Evolutionary conservation across 2,113 vertebrate genomes (phyloP).

Genomic region (Hemichromis elongatus): DNA sequence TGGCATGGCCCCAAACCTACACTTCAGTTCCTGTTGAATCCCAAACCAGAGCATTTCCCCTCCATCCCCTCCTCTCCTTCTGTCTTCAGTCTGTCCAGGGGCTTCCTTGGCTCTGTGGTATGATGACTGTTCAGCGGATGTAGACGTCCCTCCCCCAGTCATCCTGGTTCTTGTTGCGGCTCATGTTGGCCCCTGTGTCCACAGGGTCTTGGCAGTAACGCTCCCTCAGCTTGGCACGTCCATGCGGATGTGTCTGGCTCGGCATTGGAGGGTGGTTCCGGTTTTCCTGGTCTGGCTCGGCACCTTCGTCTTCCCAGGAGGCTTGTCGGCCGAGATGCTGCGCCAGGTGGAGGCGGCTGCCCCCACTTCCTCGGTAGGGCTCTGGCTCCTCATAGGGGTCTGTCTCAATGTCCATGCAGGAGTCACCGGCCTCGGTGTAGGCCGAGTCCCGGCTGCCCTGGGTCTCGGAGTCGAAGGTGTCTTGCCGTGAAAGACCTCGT

Average conservation of each 20-base stretch:
- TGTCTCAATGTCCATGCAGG: conserved; percentile 91
- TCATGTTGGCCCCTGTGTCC: conserved; percentile 71
- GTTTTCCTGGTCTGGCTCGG: conserved; percentile 85
- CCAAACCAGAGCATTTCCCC: not conserved
- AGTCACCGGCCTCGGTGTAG: conserved; percentile 88
- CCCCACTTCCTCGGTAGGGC: conserved; percentile 62
- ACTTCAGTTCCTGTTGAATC: conserved; percentile 1
- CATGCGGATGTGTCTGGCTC: conserved; percentile 68
- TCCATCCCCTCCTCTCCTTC: not conserved
- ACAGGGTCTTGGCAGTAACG: conserved; percentile 78
- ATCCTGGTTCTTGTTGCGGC: conserved; percentile 80
- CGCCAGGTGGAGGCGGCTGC: conserved; percentile 66
- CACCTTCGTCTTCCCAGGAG: conserved; percentile 83
- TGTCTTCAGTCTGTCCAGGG: conserved; percentile 9
- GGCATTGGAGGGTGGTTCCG: conserved; percentile 74
- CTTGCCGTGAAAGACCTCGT: conserved; percentile 84
- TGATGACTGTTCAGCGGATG: conserved; percentile 77
- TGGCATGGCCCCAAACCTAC: conserved; percentile 46
- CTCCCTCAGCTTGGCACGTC: conserved; percentile 82
- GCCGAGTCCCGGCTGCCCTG: conserved; percentile 90
- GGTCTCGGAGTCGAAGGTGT: conserved; percentile 91
- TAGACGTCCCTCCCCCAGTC: conserved; percentile 90
- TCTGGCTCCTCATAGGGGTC: conserved; percentile 89
- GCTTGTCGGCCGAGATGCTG: conserved; percentile 78
- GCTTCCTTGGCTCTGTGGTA: not conserved